phyloP scores from a whole-genome alignment of 2,888 invertebrate genomes.

The Myopa tessellatipennis region DNA sequence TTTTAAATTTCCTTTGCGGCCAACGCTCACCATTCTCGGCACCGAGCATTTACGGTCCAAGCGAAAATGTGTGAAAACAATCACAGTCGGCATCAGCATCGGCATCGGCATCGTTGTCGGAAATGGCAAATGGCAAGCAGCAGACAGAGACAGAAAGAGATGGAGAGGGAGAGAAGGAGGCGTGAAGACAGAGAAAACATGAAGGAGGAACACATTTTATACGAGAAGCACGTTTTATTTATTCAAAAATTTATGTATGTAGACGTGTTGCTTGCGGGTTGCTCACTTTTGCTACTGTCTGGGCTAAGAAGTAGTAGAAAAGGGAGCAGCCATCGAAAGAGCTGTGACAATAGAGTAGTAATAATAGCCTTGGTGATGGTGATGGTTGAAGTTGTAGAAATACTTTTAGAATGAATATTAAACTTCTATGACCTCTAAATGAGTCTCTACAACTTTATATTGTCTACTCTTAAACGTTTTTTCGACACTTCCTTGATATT shows the following conservation, averaged over 20 bases:
- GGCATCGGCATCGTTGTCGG: background rate
- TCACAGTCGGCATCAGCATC: constrained; percentile 14
- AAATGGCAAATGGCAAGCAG: background rate
- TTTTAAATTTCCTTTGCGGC: constrained; percentile 57
- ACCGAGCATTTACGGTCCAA: background rate
- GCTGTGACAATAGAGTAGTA: too few species aligned
- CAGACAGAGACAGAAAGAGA: background rate
- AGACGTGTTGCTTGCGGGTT: background rate
- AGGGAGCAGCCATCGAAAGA: too few species aligned
- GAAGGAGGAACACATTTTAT: background rate
- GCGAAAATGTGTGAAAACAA: constrained; percentile 21
- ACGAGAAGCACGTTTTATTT: constrained; percentile 2
- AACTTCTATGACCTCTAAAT: too few species aligned
- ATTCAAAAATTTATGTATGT: constrained; percentile 5
- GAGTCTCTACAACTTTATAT: too few species aligned
- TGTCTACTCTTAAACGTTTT: too few species aligned
- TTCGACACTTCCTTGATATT: too few species aligned
- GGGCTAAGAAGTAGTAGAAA: too few species aligned
- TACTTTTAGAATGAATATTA: too few species aligned
- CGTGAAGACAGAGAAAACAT: background rate
- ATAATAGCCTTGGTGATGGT: too few species aligned
- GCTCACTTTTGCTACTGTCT: too few species aligned
- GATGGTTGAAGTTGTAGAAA: too few species aligned
- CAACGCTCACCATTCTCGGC: background rate
- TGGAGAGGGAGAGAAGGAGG: background rate